phyloP scores from a whole-genome alignment of 2,113 vertebrate genomes.

The Herpailurus yagouaroundi region DNA sequence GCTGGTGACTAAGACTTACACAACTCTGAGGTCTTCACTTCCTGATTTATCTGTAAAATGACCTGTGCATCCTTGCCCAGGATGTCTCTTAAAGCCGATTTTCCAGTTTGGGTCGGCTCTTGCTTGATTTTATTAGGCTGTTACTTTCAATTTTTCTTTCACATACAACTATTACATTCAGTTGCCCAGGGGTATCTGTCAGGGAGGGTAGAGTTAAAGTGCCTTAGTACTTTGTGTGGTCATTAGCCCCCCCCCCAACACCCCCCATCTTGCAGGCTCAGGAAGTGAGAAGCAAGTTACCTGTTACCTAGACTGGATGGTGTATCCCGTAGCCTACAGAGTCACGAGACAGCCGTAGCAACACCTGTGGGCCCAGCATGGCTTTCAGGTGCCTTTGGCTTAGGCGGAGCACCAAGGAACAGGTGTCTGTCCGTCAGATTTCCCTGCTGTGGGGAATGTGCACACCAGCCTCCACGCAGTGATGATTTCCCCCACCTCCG shows the following conservation, averaged over 20 bases:
- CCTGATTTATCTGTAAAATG: not conserved
- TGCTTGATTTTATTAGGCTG: not conserved
- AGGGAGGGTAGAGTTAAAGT: not conserved
- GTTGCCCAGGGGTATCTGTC: not conserved
- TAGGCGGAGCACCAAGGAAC: not conserved
- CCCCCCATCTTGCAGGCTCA: too few relatives aligned
- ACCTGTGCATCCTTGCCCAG: not conserved
- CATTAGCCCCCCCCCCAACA: too few relatives aligned
- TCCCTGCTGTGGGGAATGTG: fast-evolving
- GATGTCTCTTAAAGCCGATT: not conserved
- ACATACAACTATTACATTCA: not conserved
- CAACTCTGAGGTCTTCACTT: not conserved
- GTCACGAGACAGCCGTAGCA: fast-evolving
- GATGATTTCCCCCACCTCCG: not conserved
- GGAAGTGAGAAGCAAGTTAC: not conserved
- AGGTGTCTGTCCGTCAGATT: fast-evolving
- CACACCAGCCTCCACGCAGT: not conserved
- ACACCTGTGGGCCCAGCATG: fast-evolving
- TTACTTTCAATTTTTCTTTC: not conserved
- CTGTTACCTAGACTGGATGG: not conserved
- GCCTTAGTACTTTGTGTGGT: not conserved
- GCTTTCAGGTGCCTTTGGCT: not conserved
- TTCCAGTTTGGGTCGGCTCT: not conserved
- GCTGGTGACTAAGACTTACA: not conserved
- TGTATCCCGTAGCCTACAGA: not conserved